These are phyloP conservation scores for Ceyx erithaca DNA, from an alignment of 2,797 vertebrate species.

Conservation along the genomic window DNA sequence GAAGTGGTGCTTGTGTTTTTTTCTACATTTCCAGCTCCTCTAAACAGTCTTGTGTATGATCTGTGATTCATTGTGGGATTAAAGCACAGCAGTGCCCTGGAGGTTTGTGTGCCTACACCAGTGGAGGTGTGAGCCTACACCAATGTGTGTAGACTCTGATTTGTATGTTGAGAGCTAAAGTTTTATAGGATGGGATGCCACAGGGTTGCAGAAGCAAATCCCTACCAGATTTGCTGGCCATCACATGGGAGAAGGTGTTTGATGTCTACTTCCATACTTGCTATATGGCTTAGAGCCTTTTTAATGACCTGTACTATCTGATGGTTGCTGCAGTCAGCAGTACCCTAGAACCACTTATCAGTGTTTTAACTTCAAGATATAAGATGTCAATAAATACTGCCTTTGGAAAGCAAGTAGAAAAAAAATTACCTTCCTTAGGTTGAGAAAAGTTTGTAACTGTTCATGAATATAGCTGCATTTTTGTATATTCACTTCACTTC, in stretches of 20 bases:
- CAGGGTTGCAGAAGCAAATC: not conserved
- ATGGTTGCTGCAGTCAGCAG: too few relatives aligned
- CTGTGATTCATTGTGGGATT: not conserved
- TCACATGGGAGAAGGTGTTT: not conserved
- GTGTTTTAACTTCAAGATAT: too few relatives aligned
- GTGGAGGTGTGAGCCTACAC: too few relatives aligned
- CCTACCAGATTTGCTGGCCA: not conserved
- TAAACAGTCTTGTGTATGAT: not conserved
- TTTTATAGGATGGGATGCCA: not conserved
- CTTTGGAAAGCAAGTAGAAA: too few relatives aligned
- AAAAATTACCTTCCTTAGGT: too few relatives aligned
- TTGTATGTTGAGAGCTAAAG: not conserved
- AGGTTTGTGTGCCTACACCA: not conserved
- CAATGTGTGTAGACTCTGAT: not conserved
- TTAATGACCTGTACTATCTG: too few relatives aligned
- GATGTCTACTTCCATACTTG: not conserved
- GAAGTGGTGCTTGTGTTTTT: not conserved
- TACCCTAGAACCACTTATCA: too few relatives aligned
- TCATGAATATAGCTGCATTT: too few relatives aligned
- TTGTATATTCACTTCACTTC: too few relatives aligned
- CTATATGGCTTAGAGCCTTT: too few relatives aligned
- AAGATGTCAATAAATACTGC: too few relatives aligned
- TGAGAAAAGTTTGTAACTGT: too few relatives aligned
- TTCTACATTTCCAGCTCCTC: not conserved
- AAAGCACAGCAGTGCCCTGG: not conserved